These are phyloP conservation scores for Musca domestica DNA, from an alignment of 1,140 invertebrate species.

Conservation along the genomic window DNA sequence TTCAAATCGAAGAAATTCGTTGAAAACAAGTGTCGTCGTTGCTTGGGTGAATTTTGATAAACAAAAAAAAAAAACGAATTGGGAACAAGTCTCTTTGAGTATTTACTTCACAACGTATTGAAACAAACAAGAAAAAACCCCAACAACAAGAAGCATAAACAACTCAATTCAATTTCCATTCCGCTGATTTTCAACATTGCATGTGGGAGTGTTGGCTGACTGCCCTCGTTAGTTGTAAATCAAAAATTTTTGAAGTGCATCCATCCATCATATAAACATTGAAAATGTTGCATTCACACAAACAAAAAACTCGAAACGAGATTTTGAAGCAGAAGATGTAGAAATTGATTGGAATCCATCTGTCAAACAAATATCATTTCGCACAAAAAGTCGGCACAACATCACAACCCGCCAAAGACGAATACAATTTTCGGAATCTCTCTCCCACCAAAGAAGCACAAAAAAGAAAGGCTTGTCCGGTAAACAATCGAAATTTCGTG, in stretches of 20 bases:
- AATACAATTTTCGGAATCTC: too few species aligned
- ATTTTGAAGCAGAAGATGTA: too few species aligned
- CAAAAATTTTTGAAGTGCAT: too few species aligned
- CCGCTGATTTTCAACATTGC: too few species aligned
- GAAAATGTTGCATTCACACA: too few species aligned
- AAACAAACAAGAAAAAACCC: not conserved
- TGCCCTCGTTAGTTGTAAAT: too few species aligned
- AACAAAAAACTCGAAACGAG: too few species aligned
- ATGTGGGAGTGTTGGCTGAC: too few species aligned
- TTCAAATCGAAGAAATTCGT: not conserved
- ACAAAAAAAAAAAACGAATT: not conserved
- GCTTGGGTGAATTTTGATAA: not conserved
- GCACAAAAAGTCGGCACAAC: constrained; percentile 14
- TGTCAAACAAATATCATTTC: constrained; percentile 19
- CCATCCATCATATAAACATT: too few species aligned
- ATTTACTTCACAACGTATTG: not conserved
- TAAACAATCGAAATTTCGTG: too few species aligned
- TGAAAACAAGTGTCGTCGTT: constrained; percentile 2
- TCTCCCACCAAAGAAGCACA: too few species aligned
- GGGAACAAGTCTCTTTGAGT: not conserved
- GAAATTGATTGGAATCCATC: constrained; percentile 13
- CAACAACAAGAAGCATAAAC: not conserved
- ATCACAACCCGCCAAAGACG: constrained; percentile 1
- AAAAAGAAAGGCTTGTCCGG: too few species aligned
- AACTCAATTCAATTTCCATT: not conserved